These are phyloP conservation scores for Schizopygopsis pylzovi DNA, from an alignment of 2,797 vertebrate genomes.

Conservation along the genomic window DNA sequence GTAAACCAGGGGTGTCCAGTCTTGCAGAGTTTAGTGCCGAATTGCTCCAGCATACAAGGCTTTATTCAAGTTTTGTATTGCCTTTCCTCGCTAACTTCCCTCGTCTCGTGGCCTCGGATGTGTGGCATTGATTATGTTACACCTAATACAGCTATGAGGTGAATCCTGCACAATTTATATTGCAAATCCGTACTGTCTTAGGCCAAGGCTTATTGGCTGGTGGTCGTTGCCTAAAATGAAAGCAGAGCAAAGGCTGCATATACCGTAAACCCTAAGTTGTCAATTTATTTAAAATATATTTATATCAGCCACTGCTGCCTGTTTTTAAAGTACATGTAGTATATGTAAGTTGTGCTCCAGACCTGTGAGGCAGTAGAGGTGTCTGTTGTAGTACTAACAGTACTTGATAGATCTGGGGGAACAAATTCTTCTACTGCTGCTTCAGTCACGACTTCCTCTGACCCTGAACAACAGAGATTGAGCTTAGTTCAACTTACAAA, in stretches of 20 bases:
- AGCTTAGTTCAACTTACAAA: not conserved
- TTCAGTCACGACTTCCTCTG: constrained; percentile 38
- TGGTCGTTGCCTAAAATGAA: not conserved
- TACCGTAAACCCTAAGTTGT: not conserved
- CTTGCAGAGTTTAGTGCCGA: not conserved
- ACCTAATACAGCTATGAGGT: not conserved
- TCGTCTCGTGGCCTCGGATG: not conserved
- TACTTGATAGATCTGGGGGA: constrained; percentile 50
- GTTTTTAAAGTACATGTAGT: not conserved
- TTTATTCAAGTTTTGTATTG: not conserved
- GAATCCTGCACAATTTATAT: too few species aligned
- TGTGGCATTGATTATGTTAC: not conserved
- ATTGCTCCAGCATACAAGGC: not conserved
- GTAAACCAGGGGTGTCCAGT: not conserved
- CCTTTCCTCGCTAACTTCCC: not conserved
- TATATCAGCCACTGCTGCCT: not conserved
- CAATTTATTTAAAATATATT: not conserved
- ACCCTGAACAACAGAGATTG: constrained; percentile 26
- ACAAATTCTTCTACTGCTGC: constrained; percentile 31
- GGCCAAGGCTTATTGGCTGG: not conserved
- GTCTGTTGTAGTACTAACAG: constrained; percentile 64
- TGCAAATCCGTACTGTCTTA: not conserved
- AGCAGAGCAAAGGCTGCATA: not conserved
- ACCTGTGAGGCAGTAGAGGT: constrained; percentile 56
- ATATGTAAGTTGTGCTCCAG: not conserved